Evolutionary conservation across 53 echinoderm and acorn worm genomes (phyloP), one percentile per base, ranked within the genome.

Genomic region (Pentamera pediparva): DNA sequence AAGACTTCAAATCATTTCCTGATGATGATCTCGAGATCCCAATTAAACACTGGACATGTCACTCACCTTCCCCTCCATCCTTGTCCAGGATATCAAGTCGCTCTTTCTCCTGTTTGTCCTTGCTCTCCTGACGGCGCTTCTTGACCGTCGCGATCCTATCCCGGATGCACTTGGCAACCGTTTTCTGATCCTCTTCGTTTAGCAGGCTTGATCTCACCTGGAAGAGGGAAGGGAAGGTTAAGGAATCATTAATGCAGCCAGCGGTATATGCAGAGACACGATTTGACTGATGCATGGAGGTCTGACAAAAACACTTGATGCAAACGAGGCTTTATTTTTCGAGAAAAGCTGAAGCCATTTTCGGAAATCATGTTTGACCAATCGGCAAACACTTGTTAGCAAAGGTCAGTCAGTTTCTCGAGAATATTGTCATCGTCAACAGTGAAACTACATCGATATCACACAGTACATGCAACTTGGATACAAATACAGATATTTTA

Each of bases 201-300:
- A 98, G 79, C 69, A 98, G 88, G 51, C 88, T 83, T 32, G 91
- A 89, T 74, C 88, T 82, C 40, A 98, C 98, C 98, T 98, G 67
- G 45, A 67, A 45, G 67, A 41, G 36, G 65, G 36, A 55, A 54
- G 47, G 47, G 47, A n/a, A n/a, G 47, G 18, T 17, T 17, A 45
- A 45, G 47, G n/a, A 45, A n/a, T 17, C 19, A 7, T 21, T 21
- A 15, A 52, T 21, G 25, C 6, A 31, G 17, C 37, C 37, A 25
- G 19, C 10, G 64, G 17, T 12, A 45, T 45, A 18, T 18, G 11
- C 11, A 11, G 11, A 18, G 11, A 36, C 24, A 63, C 25, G 64
- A 39, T 22, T 35, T 37, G 64, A 36, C 24, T 19, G 18, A 45
- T 45, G 36, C 39, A 39, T 36, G 37, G 15, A 37, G 36, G 25